Base-by-base conservation (phyloP, 2,113 vertebrate genomes). In the Alaudala cheleensis region DNA sequence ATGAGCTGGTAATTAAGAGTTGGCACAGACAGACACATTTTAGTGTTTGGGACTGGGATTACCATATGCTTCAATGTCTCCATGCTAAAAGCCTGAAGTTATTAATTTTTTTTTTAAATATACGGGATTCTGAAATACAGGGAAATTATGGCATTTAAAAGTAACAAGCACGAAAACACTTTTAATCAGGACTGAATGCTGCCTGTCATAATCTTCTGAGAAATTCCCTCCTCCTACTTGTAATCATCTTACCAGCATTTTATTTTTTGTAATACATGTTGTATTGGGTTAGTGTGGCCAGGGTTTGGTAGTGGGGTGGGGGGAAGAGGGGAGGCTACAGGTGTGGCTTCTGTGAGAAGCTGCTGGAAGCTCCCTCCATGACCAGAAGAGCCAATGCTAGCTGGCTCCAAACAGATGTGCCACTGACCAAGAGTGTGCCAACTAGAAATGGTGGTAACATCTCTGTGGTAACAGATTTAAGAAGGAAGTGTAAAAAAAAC, bases 1-100 rank as follows among this genome's bases (percentile, higher is more conserved):
- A 99, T 98, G 98, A 98, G 98, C 97, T 97, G 97, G 97, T 98
- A 98, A 99, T 98, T 98, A 98, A 98, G 97, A 97, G 95, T 90
- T 98, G 98, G 98, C 98, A 98, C 93, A 97, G 93, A 74, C 96
- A 97, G 94, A 93, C 98, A 95, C 97, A 97, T 96, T 98, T 98
- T 96, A 94, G 92, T 98, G 96, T 97, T 98, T 95, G 97, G 97
- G 97, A 98, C 97, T 94, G 93, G 96, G 96, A 97, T 96, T 97
- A 92, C 97, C 98, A 98, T 98, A 98, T 98, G 98, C 95, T 97
- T 82, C 91, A 95, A 93, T 97, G 98, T 95, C 97, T 98, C 97
- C 61, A 5, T 97, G 96, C 88, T 98, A 98, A 98, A 95, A 96
- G 96, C 93, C 93, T 94, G 67, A 85, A 93, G 83, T 96, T 94